Evolutionary conservation across 2,113 vertebrate genomes (phyloP).

Genomic region (Papio anubis): DNA sequence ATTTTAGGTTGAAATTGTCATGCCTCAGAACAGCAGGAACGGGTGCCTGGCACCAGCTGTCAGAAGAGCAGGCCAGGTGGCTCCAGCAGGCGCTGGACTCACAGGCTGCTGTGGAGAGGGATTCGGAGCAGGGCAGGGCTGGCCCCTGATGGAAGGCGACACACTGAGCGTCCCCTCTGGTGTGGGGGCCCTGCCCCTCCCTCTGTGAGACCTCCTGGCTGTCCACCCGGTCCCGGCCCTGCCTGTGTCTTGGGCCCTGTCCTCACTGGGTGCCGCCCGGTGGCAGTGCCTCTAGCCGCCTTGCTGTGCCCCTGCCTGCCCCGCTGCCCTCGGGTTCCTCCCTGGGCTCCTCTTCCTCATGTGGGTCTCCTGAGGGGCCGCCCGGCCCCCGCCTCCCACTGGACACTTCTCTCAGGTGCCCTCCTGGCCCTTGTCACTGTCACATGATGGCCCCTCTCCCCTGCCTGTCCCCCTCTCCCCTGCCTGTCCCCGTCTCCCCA

Average conservation of each 20-base stretch:
- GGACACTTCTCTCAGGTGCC: too few relatives aligned
- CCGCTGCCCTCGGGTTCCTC: background rate
- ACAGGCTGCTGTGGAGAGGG: background rate
- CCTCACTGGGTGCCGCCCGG: background rate
- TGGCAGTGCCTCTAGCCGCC: fast-evolving
- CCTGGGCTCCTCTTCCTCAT: background rate
- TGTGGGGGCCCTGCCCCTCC: background rate
- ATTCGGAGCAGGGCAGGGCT: background rate
- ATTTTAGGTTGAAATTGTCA: background rate
- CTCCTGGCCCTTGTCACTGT: too few relatives aligned
- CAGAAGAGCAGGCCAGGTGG: background rate
- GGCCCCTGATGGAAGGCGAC: background rate
- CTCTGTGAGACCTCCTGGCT: background rate
- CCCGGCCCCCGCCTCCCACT: background rate
- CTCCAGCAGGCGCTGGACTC: background rate
- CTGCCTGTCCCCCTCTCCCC: too few relatives aligned
- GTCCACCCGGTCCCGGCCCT: background rate
- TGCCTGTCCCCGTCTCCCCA: too few relatives aligned
- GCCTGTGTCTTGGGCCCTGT: background rate
- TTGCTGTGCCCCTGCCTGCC: background rate
- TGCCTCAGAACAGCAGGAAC: background rate
- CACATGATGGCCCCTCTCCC: too few relatives aligned
- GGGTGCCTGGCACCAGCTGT: too few relatives aligned
- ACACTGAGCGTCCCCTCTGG: background rate
- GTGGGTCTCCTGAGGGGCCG: too few relatives aligned